These are phyloP conservation scores for Odontamblyopus rebecca DNA, from an alignment of 2,797 vertebrate genomes.

Conservation along the genomic window DNA sequence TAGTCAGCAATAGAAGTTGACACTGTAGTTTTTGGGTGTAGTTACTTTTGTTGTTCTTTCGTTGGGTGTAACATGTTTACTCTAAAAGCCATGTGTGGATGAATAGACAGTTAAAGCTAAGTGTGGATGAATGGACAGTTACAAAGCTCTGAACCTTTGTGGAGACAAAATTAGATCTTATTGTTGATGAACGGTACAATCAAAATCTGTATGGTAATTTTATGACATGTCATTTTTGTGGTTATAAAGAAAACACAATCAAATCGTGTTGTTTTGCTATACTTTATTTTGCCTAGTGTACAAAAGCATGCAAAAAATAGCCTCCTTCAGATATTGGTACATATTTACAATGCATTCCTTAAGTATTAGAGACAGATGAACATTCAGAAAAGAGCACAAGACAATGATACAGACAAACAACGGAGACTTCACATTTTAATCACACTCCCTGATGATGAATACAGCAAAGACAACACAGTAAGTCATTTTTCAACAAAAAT, in stretches of 20 bases:
- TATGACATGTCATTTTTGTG: background rate
- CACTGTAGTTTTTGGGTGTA: slow-evolving; percentile 44
- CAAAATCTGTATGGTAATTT: slow-evolving; percentile 44
- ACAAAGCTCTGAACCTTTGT: slow-evolving; percentile 20
- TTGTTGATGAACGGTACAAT: slow-evolving; percentile 26
- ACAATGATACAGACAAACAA: slow-evolving; percentile 47
- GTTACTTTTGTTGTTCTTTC: slow-evolving; percentile 30
- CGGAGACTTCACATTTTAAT: slow-evolving; percentile 1
- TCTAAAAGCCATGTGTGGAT: slow-evolving; percentile 1
- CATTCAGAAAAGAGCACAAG: slow-evolving; percentile 62
- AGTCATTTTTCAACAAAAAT: background rate
- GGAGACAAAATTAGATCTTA: slow-evolving; percentile 28
- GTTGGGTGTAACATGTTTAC: slow-evolving; percentile 38
- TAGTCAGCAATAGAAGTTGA: background rate
- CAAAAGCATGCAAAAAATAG: slow-evolving; percentile 97
- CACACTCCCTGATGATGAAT: slow-evolving; percentile 24
- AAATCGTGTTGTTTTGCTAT: background rate
- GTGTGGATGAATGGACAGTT: background rate
- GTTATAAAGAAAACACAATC: background rate
- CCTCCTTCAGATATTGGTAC: slow-evolving; percentile 86
- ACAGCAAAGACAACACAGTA: background rate
- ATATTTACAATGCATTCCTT: slow-evolving; percentile 87
- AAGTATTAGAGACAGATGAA: slow-evolving; percentile 51
- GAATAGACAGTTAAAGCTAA: background rate
- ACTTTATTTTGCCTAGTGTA: slow-evolving; percentile 76